Evolutionary conservation across 2,888 invertebrate species (phyloP), one percentile per base, ranked within the genome.

Genomic region (Loripinus fragilis): DNA sequence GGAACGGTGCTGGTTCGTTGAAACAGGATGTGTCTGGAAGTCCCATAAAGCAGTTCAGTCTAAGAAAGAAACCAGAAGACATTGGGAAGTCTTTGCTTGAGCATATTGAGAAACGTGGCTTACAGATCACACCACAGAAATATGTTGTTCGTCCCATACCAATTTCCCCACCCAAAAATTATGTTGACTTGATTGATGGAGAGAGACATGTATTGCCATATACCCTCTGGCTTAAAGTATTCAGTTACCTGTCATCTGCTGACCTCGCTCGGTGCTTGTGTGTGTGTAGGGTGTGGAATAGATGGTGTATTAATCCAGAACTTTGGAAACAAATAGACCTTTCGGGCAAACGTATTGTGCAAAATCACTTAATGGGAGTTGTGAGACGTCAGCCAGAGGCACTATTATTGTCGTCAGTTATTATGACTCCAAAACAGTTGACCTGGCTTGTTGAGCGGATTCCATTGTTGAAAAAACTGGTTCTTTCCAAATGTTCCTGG

Each of bases 241-340:
- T 95, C 86, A 86, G 89, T 28, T 92, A 90, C 76, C 89, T 95
- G 69, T 83, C 91, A 23, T 89, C 91, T 23, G 81, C 83, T 8
- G 94, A 94, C 94, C 75, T 98, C 95, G 93, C 96, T 95, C 87
- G 91, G 1, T 94, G 94, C 84, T 91, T 94, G 89, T 95, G 96
- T 81, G 98, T 98, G 33, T 98, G 98, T 94, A 97, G 97, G 93
- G 95, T 96, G 0, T 98, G 98, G 98, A 96, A 97, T 0, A 96
- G 96, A 83, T 96, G 96, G 91, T 96, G 96, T 92, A 95, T 97
- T 90, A 97, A 97, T 92, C 97, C 97, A 2, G 95, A 95, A 35
- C 94, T 98, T 67, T 98, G 98, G 98, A 95, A 96, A 89, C 95
- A 94, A 74, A 96, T 98, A 95, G 96, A 97, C 91, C 96, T 98